phyloP scores from a whole-genome alignment of 2,797 vertebrate species.

The Mus caroli region DNA sequence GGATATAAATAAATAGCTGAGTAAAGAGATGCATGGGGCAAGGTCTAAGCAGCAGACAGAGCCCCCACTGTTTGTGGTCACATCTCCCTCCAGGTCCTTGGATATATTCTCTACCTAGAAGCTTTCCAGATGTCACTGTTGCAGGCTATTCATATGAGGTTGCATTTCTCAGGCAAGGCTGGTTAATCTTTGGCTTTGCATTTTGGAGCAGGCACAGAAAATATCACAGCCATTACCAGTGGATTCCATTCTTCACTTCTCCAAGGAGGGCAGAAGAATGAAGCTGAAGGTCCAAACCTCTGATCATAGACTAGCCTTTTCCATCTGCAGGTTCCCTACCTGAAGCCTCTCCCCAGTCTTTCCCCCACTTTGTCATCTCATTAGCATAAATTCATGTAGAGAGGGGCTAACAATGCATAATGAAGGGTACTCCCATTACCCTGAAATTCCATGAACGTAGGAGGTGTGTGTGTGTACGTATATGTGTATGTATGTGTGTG shows the following conservation, averaged over 20 bases:
- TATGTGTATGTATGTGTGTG: background rate
- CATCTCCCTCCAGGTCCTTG: fast-evolving
- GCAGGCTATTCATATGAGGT: background rate
- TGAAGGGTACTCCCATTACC: too few species aligned
- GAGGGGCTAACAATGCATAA: background rate
- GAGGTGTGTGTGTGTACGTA: background rate
- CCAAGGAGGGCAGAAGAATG: background rate
- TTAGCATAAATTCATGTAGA: background rate
- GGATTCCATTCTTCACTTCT: background rate
- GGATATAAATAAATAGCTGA: too few species aligned
- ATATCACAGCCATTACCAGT: background rate
- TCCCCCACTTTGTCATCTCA: too few species aligned
- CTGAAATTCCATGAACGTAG: too few species aligned
- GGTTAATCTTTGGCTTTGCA: background rate
- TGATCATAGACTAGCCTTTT: background rate
- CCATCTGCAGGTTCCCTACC: too few species aligned
- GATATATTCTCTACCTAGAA: background rate
- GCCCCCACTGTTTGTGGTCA: background rate
- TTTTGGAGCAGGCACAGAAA: background rate
- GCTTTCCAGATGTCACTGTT: too few species aligned
- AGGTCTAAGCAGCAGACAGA: too few species aligned
- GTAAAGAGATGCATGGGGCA: fast-evolving
- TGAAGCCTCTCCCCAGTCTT: background rate
- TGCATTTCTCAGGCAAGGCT: background rate
- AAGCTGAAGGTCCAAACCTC: background rate